Percentiles rank a stretch among this genome's conserved stretches.
Evolutionary conservation across 2,797 vertebrate genomes (phyloP).

Genomic region (Otolemur crassicaudatus): DNA sequence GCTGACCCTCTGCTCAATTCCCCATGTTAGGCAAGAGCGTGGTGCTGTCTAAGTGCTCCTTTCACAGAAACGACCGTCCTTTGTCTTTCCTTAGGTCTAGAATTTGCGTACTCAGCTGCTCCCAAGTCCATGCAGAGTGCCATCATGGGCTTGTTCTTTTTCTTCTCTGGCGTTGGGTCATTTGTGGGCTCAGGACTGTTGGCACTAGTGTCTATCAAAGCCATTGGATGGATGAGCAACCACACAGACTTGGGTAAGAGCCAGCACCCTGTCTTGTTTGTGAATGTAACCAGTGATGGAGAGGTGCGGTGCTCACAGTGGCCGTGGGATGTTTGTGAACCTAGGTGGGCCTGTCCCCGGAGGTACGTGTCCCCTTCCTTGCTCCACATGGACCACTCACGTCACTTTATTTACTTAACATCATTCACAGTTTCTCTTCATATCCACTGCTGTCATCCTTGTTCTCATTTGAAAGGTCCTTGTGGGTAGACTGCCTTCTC

Average conservation of each 20-base stretch:
- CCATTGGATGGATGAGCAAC: constrained; percentile 98
- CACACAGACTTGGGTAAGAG: constrained; percentile 95
- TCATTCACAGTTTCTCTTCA: too few species aligned
- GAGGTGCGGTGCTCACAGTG: not conserved
- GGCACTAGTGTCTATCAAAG: constrained; percentile 93
- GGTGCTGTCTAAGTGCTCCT: not conserved
- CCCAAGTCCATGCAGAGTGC: constrained; percentile 99
- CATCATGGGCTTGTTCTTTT: constrained; percentile 99
- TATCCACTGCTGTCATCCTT: fast-evolving
- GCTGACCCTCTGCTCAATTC: fast-evolving
- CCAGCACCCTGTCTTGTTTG: fast-evolving
- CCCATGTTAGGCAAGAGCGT: fast-evolving
- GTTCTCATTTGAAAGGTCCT: fast-evolving
- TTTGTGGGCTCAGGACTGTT: constrained; percentile 97
- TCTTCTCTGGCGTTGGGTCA: constrained; percentile 98
- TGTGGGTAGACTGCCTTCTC: fast-evolving
- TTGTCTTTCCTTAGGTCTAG: constrained; percentile 90
- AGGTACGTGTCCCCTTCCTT: not conserved
- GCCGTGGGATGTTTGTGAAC: not conserved
- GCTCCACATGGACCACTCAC: not conserved
- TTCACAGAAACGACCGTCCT: fast-evolving
- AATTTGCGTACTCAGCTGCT: constrained; percentile 98
- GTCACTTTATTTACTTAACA: fast-evolving
- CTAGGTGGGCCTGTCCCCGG: not conserved
- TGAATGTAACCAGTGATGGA: not conserved